Evolutionary conservation across 2,113 vertebrate genomes (phyloP), one percentile per base, ranked within the genome.

Genomic region (Nothocercus julius): DNA sequence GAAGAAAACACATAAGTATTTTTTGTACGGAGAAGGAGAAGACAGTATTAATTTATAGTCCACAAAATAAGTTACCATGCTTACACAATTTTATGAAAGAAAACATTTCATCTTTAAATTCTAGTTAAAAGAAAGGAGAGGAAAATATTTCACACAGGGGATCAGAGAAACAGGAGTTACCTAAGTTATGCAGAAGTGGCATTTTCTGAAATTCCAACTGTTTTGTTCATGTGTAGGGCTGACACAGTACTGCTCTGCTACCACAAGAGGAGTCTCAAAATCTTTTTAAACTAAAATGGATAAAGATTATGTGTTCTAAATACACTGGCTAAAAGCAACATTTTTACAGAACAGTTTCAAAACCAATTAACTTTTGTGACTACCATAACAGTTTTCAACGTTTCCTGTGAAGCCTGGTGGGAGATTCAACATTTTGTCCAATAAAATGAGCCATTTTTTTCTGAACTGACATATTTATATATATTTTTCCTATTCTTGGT

Each of bases 121-220:
- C 7, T 80, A 58, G 10, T 10, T 42, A 34, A 40, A 88, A 62
- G 40, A 13, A 45, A 38, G 3, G 5, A 79, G 8, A 7, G 11
- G 2, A 19, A 81, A 68, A 30, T 53, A 18, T n/a, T 51, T 51
- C 63, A 11, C 6, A 28, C 6, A 25, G n/a, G 1, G 3, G 19
- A 72, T 61, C 45, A 85, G 12, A 63, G 49, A 79, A 24, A 18
- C 14, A 36, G 45, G 25, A 32, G 38, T 40, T 19, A 34, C 38
- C 7, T 11, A 79, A 59, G 7, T 4, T 38, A 1, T 0, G 11
- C 6, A 59, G 3, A 86, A 72, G 24, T 3, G 7, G 1, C 3
- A 22, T 45, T 49, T 64, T 9, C 19, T 28, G n/a, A 72, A 81
- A 72, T 83, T 9, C 21, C 12, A 38, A n/a, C 4, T 12, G 36